These are phyloP conservation scores for Muscidifurax raptorellus DNA, from an alignment of 1,140 invertebrate species.

Conservation along the genomic window DNA sequence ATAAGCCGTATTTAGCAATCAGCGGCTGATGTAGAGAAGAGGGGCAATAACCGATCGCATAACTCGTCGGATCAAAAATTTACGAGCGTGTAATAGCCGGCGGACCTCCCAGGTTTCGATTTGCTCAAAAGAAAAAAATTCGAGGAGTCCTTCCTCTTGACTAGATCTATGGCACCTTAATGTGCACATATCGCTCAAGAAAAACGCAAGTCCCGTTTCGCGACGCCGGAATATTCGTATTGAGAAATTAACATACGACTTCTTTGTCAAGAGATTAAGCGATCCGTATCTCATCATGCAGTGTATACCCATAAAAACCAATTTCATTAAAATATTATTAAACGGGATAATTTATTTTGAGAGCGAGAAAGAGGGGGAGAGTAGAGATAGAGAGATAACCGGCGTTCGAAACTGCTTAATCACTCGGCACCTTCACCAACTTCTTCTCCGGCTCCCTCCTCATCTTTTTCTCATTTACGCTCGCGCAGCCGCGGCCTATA, in stretches of 20 bases:
- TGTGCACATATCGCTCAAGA: no score
- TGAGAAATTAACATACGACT: slow-evolving; percentile 44
- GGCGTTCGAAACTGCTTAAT: slow-evolving; percentile 43
- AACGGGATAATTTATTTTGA: slow-evolving; percentile 43
- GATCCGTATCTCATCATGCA: slow-evolving; percentile 34
- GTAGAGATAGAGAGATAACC: slow-evolving; percentile 3
- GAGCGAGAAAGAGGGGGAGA: not conserved
- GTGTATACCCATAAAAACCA: not conserved
- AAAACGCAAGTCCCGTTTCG: no score
- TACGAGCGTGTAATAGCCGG: slow-evolving; percentile 33
- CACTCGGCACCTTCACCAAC: slow-evolving; percentile 32
- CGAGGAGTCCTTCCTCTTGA: not conserved
- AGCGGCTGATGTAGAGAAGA: not conserved
- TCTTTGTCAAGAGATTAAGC: slow-evolving; percentile 24
- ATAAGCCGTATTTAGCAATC: not conserved
- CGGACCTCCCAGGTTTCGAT: slow-evolving; percentile 40
- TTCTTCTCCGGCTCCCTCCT: not conserved
- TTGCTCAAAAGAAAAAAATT: not conserved
- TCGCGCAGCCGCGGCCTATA: not conserved
- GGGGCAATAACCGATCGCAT: not conserved
- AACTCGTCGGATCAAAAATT: slow-evolving; percentile 15
- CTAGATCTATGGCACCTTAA: slow-evolving; percentile 27
- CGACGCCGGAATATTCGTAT: slow-evolving; percentile 7
- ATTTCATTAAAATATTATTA: slow-evolving; percentile 52
- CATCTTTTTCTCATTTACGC: not conserved